Evolutionary conservation across 2,888 invertebrate species (phyloP), one percentile per base, ranked within the genome.

Genomic region (Yponomeuta cagnagella): DNA sequence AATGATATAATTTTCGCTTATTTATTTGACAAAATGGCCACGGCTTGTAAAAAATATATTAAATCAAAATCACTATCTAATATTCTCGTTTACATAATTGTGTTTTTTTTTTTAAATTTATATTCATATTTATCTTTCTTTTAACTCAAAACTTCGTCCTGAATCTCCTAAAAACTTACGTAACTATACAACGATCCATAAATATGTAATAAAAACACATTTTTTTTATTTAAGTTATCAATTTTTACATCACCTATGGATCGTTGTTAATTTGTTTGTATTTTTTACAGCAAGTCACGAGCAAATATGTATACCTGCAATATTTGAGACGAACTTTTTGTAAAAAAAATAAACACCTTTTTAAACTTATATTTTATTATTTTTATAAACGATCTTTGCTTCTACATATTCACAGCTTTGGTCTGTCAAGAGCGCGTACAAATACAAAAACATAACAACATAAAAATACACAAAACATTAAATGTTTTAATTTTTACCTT

Each of bases 381-480:
- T n/a, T 63, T 63, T 23, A 43, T 43, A 43, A 78, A 79, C 81
- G 80, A 83, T 84, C 83, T 85, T 86, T 86, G 86, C 85, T 86
- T 81, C 77, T 72, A 79, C 82, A 83, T 52, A 68, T 82, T 89
- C 89, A 89, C 91, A 90, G 89, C 91, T 91, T 91, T 91, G 91
- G 91, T 91, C 89, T 90, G 80, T 82, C 81, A 81, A 86, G 89
- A 85, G 86, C 87, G 87, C 65, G 71, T n/a, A 71, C 81, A 82
- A 80, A 79, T 78, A 77, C 74, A 76, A 81, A 81, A 79, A 81
- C 80, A 80, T 80, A 80, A 69, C 15, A 30, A n/a, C 48, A 52
- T 58, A 48, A 69, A 31, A 37, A 48, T 30, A 58, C 52, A 58
- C 52, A 15, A 58, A 58, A 58, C 52, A 58, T 58, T 15, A 58